A percentile compares a stretch with the other conserved stretches of the same genome.
phyloP scores from a whole-genome alignment of 2,113 vertebrate species.

The Amphiprion percula region DNA sequence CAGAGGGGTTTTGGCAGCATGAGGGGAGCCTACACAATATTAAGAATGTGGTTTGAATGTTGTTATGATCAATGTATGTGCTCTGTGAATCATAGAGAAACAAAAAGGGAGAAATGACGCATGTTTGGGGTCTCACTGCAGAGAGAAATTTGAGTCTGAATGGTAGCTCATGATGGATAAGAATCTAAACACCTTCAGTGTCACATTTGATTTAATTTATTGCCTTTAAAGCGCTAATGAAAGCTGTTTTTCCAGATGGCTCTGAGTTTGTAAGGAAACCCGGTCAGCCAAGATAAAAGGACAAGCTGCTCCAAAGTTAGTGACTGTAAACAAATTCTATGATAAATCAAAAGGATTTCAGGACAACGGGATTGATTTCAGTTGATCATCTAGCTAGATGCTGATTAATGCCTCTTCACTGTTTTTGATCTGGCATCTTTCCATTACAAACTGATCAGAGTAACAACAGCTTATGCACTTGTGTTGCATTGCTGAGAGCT shows the following conservation, averaged over 20 bases:
- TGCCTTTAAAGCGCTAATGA: conserved; percentile 19
- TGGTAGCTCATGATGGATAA: background rate
- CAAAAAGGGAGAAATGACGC: background rate
- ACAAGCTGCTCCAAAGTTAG: background rate
- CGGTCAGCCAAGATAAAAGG: background rate
- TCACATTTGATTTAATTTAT: background rate
- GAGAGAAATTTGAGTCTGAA: too few species aligned
- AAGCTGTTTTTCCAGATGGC: background rate
- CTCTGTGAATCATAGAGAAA: background rate
- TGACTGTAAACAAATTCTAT: background rate
- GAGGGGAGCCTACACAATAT: too few species aligned
- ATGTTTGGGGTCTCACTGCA: background rate
- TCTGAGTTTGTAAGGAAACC: background rate
- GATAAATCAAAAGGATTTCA: background rate
- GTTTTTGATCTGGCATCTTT: conserved; percentile 17
- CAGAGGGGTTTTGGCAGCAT: too few species aligned
- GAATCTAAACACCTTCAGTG: conserved; percentile 3
- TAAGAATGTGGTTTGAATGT: too few species aligned
- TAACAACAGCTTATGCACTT: conserved; percentile 38
- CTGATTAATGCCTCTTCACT: background rate
- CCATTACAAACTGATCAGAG: conserved; percentile 22
- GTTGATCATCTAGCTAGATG: background rate
- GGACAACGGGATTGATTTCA: background rate
- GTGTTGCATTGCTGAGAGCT: conserved; percentile 9
- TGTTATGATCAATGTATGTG: background rate